phyloP scores from a whole-genome alignment of 2,113 vertebrate genomes.

The Leucopsar rothschildi region DNA sequence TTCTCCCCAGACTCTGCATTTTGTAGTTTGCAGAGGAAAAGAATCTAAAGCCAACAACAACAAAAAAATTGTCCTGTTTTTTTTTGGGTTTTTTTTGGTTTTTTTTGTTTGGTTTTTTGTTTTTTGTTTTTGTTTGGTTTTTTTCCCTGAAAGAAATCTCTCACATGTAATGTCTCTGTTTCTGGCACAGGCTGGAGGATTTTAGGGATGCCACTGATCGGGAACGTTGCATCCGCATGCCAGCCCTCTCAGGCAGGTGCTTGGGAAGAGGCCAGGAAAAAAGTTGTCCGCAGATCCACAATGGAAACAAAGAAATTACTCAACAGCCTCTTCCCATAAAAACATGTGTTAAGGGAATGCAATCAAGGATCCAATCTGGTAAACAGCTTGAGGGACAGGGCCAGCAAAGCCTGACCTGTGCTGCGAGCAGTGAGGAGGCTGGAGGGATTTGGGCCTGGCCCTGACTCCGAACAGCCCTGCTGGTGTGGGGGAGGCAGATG shows the following conservation, averaged over 20 bases:
- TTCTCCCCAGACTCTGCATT: not conserved
- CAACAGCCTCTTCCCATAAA: not conserved
- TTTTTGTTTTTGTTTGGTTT: not conserved
- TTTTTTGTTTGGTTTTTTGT: not conserved
- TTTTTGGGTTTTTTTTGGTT: too few species aligned
- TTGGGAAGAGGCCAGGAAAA: conserved; percentile 29
- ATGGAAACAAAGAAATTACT: not conserved
- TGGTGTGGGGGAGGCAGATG: not conserved
- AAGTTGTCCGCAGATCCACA: not conserved
- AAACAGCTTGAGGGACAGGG: not conserved
- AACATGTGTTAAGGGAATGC: not conserved
- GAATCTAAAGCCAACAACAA: not conserved
- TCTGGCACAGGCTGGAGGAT: not conserved
- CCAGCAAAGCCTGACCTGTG: not conserved
- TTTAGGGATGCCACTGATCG: not conserved
- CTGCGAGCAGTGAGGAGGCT: rapidly evolving
- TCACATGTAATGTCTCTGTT: not conserved
- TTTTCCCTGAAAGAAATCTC: not conserved
- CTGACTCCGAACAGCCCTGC: not conserved
- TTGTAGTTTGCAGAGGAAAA: not conserved
- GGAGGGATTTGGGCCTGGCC: not conserved
- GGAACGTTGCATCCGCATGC: rapidly evolving
- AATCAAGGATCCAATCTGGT: not conserved
- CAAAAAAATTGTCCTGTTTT: rapidly evolving
- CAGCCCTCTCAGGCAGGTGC: not conserved